Percentiles rank a stretch among this genome's conserved stretches.
Evolutionary conservation across 2,888 invertebrate genomes (phyloP).

Genomic region (Drosophila prolongata): DNA sequence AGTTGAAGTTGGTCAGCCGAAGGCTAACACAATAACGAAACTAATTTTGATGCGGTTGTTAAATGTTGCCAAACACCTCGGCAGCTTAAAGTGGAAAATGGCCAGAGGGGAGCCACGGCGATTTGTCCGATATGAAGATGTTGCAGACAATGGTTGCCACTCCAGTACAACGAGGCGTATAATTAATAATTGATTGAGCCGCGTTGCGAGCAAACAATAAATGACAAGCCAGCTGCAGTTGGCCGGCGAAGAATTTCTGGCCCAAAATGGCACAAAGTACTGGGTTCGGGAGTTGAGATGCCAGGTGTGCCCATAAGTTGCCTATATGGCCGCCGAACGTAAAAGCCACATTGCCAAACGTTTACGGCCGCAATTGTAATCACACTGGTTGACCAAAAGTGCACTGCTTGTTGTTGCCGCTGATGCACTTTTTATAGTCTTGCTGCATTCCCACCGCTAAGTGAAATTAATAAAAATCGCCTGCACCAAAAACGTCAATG

Average conservation of each 20-base stretch:
- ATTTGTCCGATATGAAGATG: constrained; percentile 62
- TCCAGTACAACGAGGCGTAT: constrained; percentile 65
- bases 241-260: constrained; percentile 14
- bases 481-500: constrained; percentile 79
- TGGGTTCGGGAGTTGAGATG: constrained; percentile 9
- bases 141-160: constrained; percentile 59
- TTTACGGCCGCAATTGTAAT: constrained; percentile 68
- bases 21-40: constrained; percentile 80
- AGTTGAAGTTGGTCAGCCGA: constrained; percentile 50
- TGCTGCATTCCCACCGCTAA: constrained; percentile 74
- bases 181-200: constrained; percentile 79
- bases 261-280: constrained; percentile 71
- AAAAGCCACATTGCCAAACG: constrained; percentile 69
- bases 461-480: constrained; percentile 79
- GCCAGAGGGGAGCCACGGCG: constrained; percentile 19
- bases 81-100: constrained; percentile 43
- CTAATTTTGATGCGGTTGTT: constrained; percentile 81
- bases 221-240: constrained; percentile 45
- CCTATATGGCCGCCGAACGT: constrained; percentile 67
- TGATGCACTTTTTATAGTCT: constrained; percentile 48
- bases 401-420: constrained; percentile 23
- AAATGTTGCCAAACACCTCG: constrained; percentile 72
- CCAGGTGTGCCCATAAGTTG: constrained; percentile 68
- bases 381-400: constrained; percentile 56
- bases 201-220: constrained; percentile 53